Percentiles rank a stretch among this genome's conserved stretches.
These are phyloP conservation scores for Xylocopa sonorina DNA, from an alignment of 1,140 invertebrate species.

Conservation along the genomic window DNA sequence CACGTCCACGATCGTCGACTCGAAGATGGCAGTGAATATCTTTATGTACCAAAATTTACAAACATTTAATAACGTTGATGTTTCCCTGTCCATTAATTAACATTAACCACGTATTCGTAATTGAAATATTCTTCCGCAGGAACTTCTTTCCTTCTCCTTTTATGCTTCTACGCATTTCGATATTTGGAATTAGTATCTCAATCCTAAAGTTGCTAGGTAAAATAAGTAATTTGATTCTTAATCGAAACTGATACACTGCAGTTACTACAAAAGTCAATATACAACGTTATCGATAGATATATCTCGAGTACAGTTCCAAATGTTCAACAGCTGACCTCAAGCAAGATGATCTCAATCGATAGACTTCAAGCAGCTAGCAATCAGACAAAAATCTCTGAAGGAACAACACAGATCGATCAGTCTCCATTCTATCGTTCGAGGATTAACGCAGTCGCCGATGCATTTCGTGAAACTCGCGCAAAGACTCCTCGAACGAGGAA, in stretches of 20 bases:
- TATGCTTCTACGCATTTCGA: background rate
- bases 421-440: constrained; percentile 35
- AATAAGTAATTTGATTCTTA: background rate
- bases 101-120: background rate
- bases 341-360: background rate
- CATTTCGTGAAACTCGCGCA: constrained; percentile 26
- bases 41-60: background rate
- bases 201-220: background rate
- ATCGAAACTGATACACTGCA: background rate
- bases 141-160: background rate
- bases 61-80: background rate
- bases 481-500: constrained; percentile 3
- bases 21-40: constrained; percentile 30
- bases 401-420: background rate
- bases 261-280: background rate
- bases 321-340: background rate
- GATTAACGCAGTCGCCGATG: constrained; percentile 47
- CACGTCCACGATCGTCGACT: too few species aligned
- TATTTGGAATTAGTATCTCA: background rate
- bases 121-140: background rate
- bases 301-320: background rate
- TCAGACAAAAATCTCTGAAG: background rate
- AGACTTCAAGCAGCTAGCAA: background rate
- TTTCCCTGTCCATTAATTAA: background rate
- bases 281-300: too few species aligned